Evolutionary conservation across 2,888 invertebrate genomes (phyloP).

Genomic region (Trachelus iudaicus): DNA sequence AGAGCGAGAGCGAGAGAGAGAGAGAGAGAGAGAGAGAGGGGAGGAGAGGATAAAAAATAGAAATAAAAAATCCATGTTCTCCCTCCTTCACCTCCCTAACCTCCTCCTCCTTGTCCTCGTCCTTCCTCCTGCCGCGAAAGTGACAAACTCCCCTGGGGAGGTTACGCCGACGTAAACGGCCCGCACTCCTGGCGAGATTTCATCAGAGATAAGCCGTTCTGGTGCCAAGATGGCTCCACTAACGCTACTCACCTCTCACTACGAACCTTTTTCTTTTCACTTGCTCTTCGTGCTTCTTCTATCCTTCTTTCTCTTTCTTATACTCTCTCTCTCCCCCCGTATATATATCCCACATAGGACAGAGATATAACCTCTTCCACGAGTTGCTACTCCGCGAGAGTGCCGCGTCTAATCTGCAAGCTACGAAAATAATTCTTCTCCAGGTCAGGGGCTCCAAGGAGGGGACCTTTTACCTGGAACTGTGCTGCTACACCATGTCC

Average conservation of each 20-base stretch:
- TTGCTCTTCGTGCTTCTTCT: conserved; percentile 6
- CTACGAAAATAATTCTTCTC: conserved; percentile 6
- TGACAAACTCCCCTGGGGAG: conserved; percentile 1
- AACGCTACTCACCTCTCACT: conserved; percentile 1
- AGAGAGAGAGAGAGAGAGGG: not conserved
- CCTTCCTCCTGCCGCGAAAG: not conserved
- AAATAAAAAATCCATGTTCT: not conserved
- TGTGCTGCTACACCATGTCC: not conserved
- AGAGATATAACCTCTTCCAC: conserved; percentile 17
- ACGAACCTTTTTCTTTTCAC: conserved; percentile 10
- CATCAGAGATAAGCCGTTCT: conserved; percentile 5
- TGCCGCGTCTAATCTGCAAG: conserved; percentile 6
- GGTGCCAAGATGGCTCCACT: not conserved
- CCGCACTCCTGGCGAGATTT: conserved; percentile 4
- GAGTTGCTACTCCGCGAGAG: conserved; percentile 11
- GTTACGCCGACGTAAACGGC: not conserved
- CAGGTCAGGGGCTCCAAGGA: not conserved
- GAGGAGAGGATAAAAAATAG: not conserved
- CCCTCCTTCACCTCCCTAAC: not conserved
- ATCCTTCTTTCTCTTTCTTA: conserved; percentile 3
- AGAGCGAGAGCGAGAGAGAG: not conserved
- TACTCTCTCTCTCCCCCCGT: not conserved
- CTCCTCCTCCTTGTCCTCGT: not conserved
- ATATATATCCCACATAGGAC: not conserved
- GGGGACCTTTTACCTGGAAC: not conserved